These are phyloP conservation scores for Astropecten irregularis DNA, from an alignment of 53 echinoderm and acorn worm species.

Conservation along the genomic window DNA sequence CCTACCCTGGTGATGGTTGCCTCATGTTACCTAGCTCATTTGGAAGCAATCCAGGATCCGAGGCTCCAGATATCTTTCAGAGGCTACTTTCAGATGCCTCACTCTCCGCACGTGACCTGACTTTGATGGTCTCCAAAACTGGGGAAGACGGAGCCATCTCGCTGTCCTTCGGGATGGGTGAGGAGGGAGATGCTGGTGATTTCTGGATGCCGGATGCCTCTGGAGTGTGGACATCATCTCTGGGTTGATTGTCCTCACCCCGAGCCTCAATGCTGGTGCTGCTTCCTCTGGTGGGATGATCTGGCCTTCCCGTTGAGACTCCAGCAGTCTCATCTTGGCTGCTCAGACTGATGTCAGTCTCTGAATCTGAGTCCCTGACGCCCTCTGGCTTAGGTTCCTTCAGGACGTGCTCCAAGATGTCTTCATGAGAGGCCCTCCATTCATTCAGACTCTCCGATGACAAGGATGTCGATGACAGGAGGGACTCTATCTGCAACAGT, in stretches of 20 bases:
- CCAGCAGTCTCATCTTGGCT: neutral
- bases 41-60: too few species aligned
- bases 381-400: slow-evolving; percentile 6
- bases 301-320: too few species aligned
- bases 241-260: neutral
- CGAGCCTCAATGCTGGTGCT: neutral
- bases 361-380: slow-evolving; percentile 37
- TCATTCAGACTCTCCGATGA: neutral
- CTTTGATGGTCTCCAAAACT: neutral
- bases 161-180: neutral
- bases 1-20: too few species aligned
- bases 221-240: too few species aligned
- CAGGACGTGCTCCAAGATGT: slow-evolving; percentile 26
- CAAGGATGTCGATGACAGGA: slow-evolving; percentile 13
- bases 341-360: too few species aligned
- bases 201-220: too few species aligned
- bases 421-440: slow-evolving; percentile 33
- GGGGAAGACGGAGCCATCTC: slow-evolving; percentile 30
- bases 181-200: too few species aligned
- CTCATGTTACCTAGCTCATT: too few species aligned
- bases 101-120: slow-evolving; percentile 3
- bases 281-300: too few species aligned
- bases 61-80: neutral
- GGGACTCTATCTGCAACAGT: neutral
- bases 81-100: slow-evolving; percentile 39